Evolutionary conservation across 2,888 invertebrate species (phyloP).

Genomic region (Meghimatium bilineatum): DNA sequence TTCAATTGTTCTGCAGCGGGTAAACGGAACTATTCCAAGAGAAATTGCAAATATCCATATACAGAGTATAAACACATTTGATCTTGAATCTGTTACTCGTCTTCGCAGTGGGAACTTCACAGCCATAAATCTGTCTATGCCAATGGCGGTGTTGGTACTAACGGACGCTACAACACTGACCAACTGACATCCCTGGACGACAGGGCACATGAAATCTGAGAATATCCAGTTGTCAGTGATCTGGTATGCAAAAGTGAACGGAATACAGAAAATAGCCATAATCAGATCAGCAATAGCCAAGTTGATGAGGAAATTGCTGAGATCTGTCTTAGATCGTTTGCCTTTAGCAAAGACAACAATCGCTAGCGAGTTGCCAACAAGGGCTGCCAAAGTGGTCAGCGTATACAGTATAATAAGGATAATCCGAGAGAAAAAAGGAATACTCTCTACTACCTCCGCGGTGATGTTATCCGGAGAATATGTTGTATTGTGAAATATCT

Average conservation of each 20-base stretch:
- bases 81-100: constrained; percentile 75
- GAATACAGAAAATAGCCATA: constrained; percentile 93
- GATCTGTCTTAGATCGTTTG: constrained; percentile 71
- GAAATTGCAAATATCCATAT: constrained; percentile 78
- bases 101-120: constrained; percentile 75
- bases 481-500: background rate
- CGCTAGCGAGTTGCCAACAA: constrained; percentile 78
- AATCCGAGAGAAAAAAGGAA: constrained; percentile 55
- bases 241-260: constrained; percentile 84
- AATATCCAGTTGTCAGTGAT: constrained; percentile 79
- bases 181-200: constrained; percentile 79
- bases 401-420: constrained; percentile 77
- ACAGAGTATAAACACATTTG: constrained; percentile 75
- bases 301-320: constrained; percentile 84
- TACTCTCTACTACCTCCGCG: background rate
- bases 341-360: constrained; percentile 78
- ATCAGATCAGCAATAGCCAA: constrained; percentile 92
- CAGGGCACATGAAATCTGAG: constrained; percentile 78
- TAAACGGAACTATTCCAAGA: constrained; percentile 77
- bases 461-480: background rate
- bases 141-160: constrained; percentile 79
- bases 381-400: constrained; percentile 77
- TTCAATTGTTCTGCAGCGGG: constrained; percentile 62
- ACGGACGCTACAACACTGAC: constrained; percentile 78
- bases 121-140: constrained; percentile 77